Base-by-base conservation (phyloP, 1,140 invertebrate species). In the Meloidogyne exigua region DNA sequence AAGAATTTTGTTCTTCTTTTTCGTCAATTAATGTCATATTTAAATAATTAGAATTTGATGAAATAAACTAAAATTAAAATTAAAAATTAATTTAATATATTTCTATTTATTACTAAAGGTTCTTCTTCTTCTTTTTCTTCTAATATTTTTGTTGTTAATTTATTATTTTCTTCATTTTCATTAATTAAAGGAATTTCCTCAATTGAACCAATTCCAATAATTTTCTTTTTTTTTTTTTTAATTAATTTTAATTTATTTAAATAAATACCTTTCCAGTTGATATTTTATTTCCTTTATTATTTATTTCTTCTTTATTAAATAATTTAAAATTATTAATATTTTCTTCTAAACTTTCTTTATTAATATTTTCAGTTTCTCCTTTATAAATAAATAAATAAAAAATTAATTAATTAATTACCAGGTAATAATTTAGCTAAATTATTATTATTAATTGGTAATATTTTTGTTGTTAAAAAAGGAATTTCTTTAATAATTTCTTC, bases 21-120 rank as follows among this genome's bases (percentile, higher is more conserved):
- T 23, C 36, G n/a, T 39, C 76, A 77, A 73, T 73, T n/a, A 64
- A 36, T 36, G 72, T 73, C 72, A 73, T 73, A 32, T 73, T 44
- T 65, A 77, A 44, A 36, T 25, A 39, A 32, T 76, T 21, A 13
- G 15, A 25, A 49, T 28, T 74, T 42, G 36, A 25, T 67, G 64
- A 49, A 69, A 74, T 18, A n/a, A 69, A 25, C 72, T 32, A 21
- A n/a, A n/a, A n/a, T 36, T 25, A 25, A 21, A 15, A 76, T 64
- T 74, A 12, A 42, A 57, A 15, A 75, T 76, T 79, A 42, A 21
- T 62, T 76, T 11, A 32, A 32, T 10, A 49, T 23, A 79, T 42
- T 63, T 21, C 5, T 75, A 28, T 12, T 3, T n/a, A 78, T 36
- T 42, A n/a, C 71, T 36, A 66, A 79, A 62, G 39, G 66, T 63